These are phyloP conservation scores for Corticium candelabrum DNA, from an alignment of 37 sponge, comb jelly and placozoan species.

Conservation along the genomic window DNA sequence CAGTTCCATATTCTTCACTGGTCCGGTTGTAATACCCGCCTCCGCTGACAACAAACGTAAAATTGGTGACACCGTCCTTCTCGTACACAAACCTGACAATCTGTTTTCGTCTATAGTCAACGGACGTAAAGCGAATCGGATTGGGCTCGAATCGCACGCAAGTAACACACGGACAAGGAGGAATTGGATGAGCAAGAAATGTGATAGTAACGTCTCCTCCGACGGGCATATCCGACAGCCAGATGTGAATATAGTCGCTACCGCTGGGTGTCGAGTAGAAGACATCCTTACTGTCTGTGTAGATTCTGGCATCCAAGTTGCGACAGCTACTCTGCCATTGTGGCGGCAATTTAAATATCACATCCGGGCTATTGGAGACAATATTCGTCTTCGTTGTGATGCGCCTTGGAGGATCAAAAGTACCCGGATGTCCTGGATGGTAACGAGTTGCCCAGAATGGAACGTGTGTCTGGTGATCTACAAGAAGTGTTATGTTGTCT, in stretches of 20 bases:
- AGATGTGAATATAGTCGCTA: background rate
- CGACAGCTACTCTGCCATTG: background rate
- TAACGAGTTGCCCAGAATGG: background rate
- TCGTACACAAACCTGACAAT: background rate
- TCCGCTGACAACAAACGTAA: background rate
- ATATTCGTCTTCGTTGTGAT: background rate
- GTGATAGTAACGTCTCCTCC: background rate
- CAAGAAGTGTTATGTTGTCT: background rate
- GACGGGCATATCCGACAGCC: background rate
- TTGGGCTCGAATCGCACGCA: too few species aligned
- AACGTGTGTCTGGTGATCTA: background rate
- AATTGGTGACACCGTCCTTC: background rate
- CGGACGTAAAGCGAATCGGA: too few species aligned
- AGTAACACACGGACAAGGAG: too few species aligned
- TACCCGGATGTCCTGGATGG: background rate
- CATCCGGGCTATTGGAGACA: background rate
- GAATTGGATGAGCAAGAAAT: too few species aligned
- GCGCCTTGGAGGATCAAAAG: background rate
- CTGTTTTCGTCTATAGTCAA: background rate
- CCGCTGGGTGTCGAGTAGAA: background rate
- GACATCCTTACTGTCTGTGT: background rate
- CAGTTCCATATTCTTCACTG: too few species aligned
- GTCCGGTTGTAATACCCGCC: too few species aligned
- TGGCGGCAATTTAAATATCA: background rate
- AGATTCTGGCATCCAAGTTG: background rate